These are phyloP conservation scores for Pocillopora meandrina DNA, from an alignment of 92 coral and sea anemone genomes.

Conservation along the genomic window DNA sequence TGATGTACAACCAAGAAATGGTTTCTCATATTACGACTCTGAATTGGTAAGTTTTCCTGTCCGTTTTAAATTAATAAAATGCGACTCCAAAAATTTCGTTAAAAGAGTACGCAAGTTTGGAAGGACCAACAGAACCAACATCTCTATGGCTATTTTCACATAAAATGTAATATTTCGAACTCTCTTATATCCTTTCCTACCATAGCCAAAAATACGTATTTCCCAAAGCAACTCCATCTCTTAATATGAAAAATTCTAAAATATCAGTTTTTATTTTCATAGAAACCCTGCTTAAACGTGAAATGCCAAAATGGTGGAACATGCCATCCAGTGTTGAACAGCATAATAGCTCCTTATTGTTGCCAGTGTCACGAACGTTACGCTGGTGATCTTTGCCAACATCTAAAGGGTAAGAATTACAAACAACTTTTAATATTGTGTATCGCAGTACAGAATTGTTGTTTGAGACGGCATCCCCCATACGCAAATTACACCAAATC, in stretches of 20 bases:
- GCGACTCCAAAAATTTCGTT: no score
- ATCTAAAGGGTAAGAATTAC: slow-evolving; percentile 12
- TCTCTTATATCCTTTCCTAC: no score
- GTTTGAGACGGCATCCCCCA: not conserved
- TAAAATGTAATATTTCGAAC: no score
- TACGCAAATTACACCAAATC: no score
- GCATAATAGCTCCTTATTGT: slow-evolving; percentile 6
- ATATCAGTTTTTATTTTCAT: not conserved
- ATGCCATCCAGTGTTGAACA: slow-evolving; percentile 33
- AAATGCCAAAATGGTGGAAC: slow-evolving; percentile 66
- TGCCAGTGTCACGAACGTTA: slow-evolving; percentile 50
- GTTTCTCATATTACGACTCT: slow-evolving; percentile 51
- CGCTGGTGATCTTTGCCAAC: slow-evolving; percentile 50
- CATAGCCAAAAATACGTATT: no score
- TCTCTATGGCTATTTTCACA: no score
- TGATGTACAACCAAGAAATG: slow-evolving; percentile 27
- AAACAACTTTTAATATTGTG: not conserved
- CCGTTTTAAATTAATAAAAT: not conserved
- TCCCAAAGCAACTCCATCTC: no score
- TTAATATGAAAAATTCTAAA: no score
- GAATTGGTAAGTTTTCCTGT: slow-evolving; percentile 14
- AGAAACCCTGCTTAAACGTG: slow-evolving; percentile 48
- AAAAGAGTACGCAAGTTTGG: no score
- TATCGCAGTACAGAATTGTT: not conserved
- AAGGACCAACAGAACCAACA: no score